Conservation (phyloP, 1,140 invertebrate species). For the Drosophila paulistorum region DNA sequence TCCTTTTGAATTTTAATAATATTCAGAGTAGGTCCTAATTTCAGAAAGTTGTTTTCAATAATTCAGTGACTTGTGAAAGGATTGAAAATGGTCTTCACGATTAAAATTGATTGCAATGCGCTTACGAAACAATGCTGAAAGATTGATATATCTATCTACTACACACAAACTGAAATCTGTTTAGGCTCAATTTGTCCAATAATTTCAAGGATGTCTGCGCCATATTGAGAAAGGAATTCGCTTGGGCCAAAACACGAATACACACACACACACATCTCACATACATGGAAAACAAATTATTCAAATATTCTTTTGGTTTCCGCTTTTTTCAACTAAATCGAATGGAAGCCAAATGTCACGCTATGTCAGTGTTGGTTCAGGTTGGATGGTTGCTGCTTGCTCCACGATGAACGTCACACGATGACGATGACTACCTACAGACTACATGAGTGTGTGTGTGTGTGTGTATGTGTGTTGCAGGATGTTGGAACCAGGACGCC, state of each 20-base stretch:
- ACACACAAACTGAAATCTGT: conserved; percentile 21
- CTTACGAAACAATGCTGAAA: conserved; percentile 20
- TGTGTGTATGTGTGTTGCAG: conserved; percentile 39
- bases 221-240: conserved; percentile 50
- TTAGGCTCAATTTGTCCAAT: conserved; percentile 70
- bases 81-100: no score
- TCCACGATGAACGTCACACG: conserved; percentile 47
- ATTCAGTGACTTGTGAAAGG: no score
- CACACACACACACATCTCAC: not conserved
- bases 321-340: conserved; percentile 55
- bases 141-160: not conserved
- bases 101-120: not conserved
- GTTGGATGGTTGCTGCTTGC: not conserved
- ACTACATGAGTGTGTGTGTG: not conserved
- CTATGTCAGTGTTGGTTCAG: conserved; percentile 46
- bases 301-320: conserved; percentile 53
- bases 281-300: conserved; percentile 48
- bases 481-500: conserved; percentile 15
- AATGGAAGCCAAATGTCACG: conserved; percentile 76
- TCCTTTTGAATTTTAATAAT: no score
- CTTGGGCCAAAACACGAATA: conserved; percentile 20
- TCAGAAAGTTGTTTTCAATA: no score
- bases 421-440: not conserved
- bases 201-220: conserved; percentile 53
- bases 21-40: no score